Base-by-base conservation (phyloP, 1,140 invertebrate species). In the Lutraria rhynchaena region DNA sequence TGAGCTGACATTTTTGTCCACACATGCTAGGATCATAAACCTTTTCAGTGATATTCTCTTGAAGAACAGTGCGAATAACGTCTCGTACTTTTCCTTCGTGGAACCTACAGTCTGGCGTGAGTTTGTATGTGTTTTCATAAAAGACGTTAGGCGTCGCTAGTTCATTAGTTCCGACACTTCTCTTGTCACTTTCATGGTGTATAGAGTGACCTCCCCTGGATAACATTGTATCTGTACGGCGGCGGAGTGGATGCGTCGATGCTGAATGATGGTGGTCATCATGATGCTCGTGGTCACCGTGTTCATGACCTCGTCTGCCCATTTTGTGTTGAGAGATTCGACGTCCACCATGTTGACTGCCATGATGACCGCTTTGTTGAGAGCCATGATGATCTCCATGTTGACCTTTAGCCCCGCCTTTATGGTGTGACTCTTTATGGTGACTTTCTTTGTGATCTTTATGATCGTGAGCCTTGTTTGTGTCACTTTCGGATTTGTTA, bases 101-200 rank as follows among this genome's bases (percentile, higher is more conserved):
- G 53, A 88, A 85, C 58, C 73, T 82, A 22, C 37, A 63, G 46
- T 90, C 88, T n/a, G 89, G 89, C 13, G 75, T 44, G 67, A 89
- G 78, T 83, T 89, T 88, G 78, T 89, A 90, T 7, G 89, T 90
- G 58, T 90, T 90, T 60, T 90, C 89, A 41, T 83, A 87, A 24
- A 88, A 83, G 13, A 84, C 71, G 13, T 80, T 37, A 46, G 78
- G 82, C 5, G 70, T 69, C 0, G 76, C 53, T 17, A 61, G 74
- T 13, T 85, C 81, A 17, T 69, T 83, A 3, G 83, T 81, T 15
- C 69, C 83, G 9, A 83, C 65, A 76, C 86, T 87, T 31, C 83
- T 41, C 46, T 58, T 82, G 24, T 87, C 86, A n/a, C 67, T 80
- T 0, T 83, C 81, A 24, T 86, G 70, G 27, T 76, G 63, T 19